Base-by-base conservation (phyloP, 1,140 invertebrate species). In the Bombus turneri region DNA sequence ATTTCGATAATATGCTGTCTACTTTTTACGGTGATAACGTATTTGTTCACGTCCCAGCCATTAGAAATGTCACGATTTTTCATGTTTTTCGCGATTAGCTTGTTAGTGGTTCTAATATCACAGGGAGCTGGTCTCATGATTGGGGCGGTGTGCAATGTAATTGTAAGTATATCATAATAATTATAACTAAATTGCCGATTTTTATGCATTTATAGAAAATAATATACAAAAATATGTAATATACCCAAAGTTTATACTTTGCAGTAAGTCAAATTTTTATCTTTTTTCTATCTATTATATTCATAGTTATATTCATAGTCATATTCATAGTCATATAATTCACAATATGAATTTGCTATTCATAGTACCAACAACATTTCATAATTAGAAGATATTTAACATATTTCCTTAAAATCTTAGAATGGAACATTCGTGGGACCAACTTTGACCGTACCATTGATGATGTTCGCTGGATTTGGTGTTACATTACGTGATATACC, bases 51-150 rank as follows among this genome's bases (percentile, higher is more conserved):
- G 2, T 96, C 96, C 15, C 98, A 99, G 94, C 98, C 98, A 0
- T 93, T 97, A 89, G 98, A 98, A 86, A 94, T 96, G 43, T 92
- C 95, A 15, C 96, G 98, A 59, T 98, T 99, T 92, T 93, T 94
- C 22, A 98, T 98, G 96, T 99, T 99, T 94, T 96, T 98, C 85
- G 94, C 96, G 0, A 97, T 98, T 37, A 97, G 97, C 78, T 93
- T 98, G 34, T 96, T 98, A 82, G 97, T 97, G 0, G 97, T 98
- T n/a, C 97, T 99, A 62, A 98, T 99, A 3, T 98, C 98, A 10
- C 98, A 99, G 95, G 98, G 98, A 89, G 96, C 98, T 84, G 98
- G 98, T 1, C 95, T 99, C 0, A 97, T 98, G 94, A 97, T 99
- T 88, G 98, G 98, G 37, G 97, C 98, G 13, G 96, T 97, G 80